Evolutionary conservation across 2,797 vertebrate genomes (phyloP).

Genomic region (Anomalospiza imberbis): DNA sequence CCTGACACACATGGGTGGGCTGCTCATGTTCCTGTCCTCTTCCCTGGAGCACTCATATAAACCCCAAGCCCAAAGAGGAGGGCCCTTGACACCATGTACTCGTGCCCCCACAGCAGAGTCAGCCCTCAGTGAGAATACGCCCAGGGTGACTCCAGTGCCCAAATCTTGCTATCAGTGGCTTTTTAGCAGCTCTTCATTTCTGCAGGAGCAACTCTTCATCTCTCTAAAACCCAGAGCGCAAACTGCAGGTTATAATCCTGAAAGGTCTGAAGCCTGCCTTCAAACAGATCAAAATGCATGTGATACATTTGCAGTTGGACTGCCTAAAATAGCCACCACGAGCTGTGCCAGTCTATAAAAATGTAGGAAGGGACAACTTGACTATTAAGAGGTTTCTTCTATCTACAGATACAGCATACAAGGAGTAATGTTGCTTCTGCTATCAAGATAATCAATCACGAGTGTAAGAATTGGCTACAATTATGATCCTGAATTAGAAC

Average conservation of each 20-base stretch:
- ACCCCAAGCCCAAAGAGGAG: background rate
- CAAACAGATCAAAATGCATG: background rate
- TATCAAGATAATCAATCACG: background rate
- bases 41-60: background rate
- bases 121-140: fast-evolving
- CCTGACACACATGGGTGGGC: background rate
- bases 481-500: background rate
- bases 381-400: background rate
- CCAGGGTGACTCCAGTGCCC: background rate
- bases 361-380: background rate
- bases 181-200: background rate
- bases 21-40: background rate
- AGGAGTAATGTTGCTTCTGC: background rate
- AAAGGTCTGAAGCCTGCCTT: background rate
- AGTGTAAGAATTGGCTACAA: background rate
- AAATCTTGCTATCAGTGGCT: background rate
- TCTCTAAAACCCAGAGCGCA: background rate
- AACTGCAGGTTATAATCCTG: background rate
- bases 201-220: background rate
- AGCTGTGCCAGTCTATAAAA: background rate
- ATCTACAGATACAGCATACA: background rate
- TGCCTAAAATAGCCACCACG: background rate
- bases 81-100: fast-evolving
- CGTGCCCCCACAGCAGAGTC: fast-evolving
- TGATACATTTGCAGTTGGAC: background rate